Percentiles rank a stretch among this genome's conserved stretches.
These are phyloP conservation scores for Protomyctophum bolini DNA, from an alignment of 2,113 vertebrate species.

Conservation along the genomic window DNA sequence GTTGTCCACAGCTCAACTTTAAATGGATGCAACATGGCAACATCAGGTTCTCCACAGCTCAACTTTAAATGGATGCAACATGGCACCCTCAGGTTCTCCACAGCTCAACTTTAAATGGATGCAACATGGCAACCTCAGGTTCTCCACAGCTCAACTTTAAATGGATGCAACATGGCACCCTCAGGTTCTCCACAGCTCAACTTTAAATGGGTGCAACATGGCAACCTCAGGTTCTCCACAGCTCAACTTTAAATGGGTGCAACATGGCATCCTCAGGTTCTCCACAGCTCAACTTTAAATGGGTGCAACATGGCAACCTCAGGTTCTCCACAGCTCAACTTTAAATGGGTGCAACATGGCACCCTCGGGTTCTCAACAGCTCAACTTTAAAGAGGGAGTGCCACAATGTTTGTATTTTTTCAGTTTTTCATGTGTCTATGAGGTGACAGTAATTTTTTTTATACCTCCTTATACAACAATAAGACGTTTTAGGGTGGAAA, in stretches of 20 bases:
- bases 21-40: neutral
- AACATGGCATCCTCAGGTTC: neutral
- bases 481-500: no score
- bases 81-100: neutral
- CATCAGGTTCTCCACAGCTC: neutral
- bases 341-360: neutral
- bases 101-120: constrained; percentile 8
- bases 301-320: neutral
- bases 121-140: neutral
- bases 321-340: constrained; percentile 1
- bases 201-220: neutral
- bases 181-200: neutral
- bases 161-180: neutral
- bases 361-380: neutral
- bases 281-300: constrained; percentile 4
- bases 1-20: constrained; percentile 5
- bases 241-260: constrained; percentile 11
- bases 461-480: no score
- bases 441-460: no score
- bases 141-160: constrained; percentile 3
- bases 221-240: neutral
- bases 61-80: constrained; percentile 4
- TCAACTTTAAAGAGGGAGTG: neutral
- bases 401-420: no score
- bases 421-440: no score